A percentile compares a stretch with the other conserved stretches of the same genome.
phyloP scores from a whole-genome alignment of 2,888 invertebrate genomes.

The Eupithecia tripunctaria region DNA sequence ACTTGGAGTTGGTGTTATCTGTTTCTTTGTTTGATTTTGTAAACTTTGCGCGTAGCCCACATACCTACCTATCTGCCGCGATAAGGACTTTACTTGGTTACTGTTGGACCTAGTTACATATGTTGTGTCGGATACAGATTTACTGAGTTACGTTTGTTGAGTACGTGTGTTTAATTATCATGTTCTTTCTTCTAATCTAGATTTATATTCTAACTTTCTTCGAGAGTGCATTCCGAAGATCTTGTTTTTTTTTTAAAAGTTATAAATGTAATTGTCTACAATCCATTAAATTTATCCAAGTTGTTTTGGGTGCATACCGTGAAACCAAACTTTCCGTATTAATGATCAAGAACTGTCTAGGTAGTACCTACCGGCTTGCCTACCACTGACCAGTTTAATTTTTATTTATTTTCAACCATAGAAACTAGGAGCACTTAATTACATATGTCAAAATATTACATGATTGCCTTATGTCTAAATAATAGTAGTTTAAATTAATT shows the following conservation, averaged over 20 bases:
- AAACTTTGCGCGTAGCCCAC: slow-evolving; percentile 22
- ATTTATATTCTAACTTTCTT: neutral
- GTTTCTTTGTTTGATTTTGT: slow-evolving; percentile 27
- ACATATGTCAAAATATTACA: too few species aligned
- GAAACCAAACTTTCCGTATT: neutral
- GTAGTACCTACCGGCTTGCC: too few species aligned
- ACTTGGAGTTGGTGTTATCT: slow-evolving; percentile 15
- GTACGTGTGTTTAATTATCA: neutral
- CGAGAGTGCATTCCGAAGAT: neutral
- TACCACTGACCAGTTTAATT: neutral
- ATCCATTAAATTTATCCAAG: neutral
- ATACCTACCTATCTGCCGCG: slow-evolving; percentile 18
- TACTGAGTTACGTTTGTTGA: neutral
- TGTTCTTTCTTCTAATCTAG: neutral
- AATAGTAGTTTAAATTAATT: too few species aligned
- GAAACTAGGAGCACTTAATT: too few species aligned
- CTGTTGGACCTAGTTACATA: slow-evolving; percentile 10
- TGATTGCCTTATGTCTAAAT: too few species aligned
- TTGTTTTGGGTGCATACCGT: neutral
- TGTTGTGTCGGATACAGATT: neutral
- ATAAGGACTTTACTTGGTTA: slow-evolving; percentile 1
- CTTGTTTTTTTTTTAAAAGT: neutral
- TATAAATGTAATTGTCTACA: neutral
- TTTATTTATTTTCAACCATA: too few species aligned
- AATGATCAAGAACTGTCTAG: neutral